These are phyloP conservation scores for Poeciliopsis prolifica DNA, from an alignment of 2,113 vertebrate genomes.

Conservation along the genomic window DNA sequence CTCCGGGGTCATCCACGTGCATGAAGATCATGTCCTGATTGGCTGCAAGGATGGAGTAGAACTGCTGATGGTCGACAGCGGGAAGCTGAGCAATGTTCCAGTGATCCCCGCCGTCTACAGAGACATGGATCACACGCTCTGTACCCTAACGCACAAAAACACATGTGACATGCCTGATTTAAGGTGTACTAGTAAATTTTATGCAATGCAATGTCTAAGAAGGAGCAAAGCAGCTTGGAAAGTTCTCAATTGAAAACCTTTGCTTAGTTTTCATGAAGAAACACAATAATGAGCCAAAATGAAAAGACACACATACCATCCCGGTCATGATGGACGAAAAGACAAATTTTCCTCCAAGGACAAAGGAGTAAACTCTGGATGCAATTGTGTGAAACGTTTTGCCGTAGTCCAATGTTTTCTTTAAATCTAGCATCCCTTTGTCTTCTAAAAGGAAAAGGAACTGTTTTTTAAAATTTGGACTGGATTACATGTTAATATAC, in stretches of 20 bases:
- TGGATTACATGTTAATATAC: neutral
- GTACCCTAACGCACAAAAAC: slow-evolving; percentile 76
- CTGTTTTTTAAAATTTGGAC: neutral
- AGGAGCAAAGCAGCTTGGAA: too few relatives aligned
- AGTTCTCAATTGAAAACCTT: too few relatives aligned
- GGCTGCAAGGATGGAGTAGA: slow-evolving; percentile 92
- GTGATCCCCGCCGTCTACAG: slow-evolving; percentile 85
- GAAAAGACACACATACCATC: slow-evolving; percentile 71
- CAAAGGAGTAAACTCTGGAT: slow-evolving; percentile 89
- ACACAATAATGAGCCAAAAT: neutral
- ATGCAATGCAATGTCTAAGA: too few relatives aligned
- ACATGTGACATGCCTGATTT: neutral
- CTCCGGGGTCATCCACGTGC: slow-evolving; percentile 93
- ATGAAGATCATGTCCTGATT: slow-evolving; percentile 94
- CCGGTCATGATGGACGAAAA: slow-evolving; percentile 94
- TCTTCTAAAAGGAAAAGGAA: slow-evolving; percentile 76
- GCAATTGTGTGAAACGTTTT: slow-evolving; percentile 85
- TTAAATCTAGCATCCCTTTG: slow-evolving; percentile 84
- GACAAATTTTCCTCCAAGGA: slow-evolving; percentile 89
- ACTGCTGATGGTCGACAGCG: slow-evolving; percentile 90
- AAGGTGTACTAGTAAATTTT: too few relatives aligned
- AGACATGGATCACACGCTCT: slow-evolving; percentile 90
- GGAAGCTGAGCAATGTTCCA: slow-evolving; percentile 97
- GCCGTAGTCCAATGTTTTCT: slow-evolving; percentile 86
- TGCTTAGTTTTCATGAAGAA: neutral